Base-by-base conservation (phyloP, 2,797 vertebrate species). In the Steatocranus sp. region DNA sequence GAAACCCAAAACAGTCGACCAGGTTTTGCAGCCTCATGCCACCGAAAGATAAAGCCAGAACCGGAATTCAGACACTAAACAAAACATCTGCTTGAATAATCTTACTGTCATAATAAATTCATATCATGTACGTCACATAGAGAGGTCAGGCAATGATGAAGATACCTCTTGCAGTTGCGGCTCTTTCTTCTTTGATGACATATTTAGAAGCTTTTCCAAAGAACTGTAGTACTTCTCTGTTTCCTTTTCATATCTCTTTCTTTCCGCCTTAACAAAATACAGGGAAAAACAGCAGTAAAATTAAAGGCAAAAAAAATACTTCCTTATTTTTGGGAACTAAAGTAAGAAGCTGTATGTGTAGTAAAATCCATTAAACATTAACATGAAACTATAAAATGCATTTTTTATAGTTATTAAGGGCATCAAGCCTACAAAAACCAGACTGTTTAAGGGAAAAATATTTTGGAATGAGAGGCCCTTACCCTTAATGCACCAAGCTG, bases 151-250 rank as follows among this genome's bases (percentile, higher is more conserved):
- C 11, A 20, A 61, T 49, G 80, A 87, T 88, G 85, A 90, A 17
- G 36, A 81, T 97, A 99, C 99, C 98, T 99, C 99, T 88, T 98
- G 97, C 81, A 99, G 95, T 63, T 98, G 98, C 10, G 97, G 96
- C 87, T 99, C 98, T 91, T 99, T 99, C 97, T 99, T 99, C 96
- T 97, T 99, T n/a, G 98, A 96, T 6, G 99, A 99, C 95, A 99
- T 96, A 90, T 96, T 98, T 87, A 99, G 93, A 94, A 99, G 98
- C 82, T 99, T 99, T 88, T 99, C 98, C 94, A 99, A 92, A 38
- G 97, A 96, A 89, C 97, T 98, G 92, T 99, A 99, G 93, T 99
- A 99, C 88, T 98, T 99, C 88, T 99, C 99, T 0, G 99, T 99
- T 93, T 99, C 98, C 93, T 99, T 99, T 94, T 99, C 98, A 86